Percentiles rank a stretch among this genome's conserved stretches.
These are phyloP conservation scores for Scaptomyza flava DNA, from an alignment of 2,888 invertebrate species.

Conservation along the genomic window DNA sequence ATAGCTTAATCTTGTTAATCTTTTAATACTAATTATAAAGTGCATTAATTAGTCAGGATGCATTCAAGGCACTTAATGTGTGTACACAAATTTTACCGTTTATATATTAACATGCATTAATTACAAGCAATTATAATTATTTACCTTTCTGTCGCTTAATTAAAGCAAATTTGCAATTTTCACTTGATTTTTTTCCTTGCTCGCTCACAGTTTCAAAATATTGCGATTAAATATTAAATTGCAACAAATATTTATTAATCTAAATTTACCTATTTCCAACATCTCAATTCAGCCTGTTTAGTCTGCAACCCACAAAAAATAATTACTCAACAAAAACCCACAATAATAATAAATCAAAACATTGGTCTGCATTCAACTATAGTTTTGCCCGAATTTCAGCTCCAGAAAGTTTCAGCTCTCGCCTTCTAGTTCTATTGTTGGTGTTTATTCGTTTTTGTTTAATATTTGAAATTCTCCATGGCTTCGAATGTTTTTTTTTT, in stretches of 20 bases:
- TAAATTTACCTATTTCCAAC: not conserved
- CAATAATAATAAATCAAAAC: conserved; percentile 52
- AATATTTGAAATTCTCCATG: not conserved
- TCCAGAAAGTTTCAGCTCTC: conserved; percentile 5
- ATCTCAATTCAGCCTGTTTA: not conserved
- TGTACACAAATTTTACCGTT: conserved; percentile 11
- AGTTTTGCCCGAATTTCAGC: conserved; percentile 40
- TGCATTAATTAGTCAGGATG: conserved; percentile 66
- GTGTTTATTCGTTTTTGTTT: conserved; percentile 16
- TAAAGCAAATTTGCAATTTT: conserved; percentile 31
- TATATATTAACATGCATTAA: conserved; percentile 31
- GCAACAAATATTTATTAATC: conserved; percentile 9
- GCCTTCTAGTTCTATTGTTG: not conserved
- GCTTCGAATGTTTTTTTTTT: not conserved
- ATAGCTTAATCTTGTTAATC: conserved; percentile 37
- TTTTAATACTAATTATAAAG: conserved; percentile 62
- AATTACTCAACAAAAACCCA: conserved; percentile 3
- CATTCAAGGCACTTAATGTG: conserved; percentile 48
- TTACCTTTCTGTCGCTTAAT: conserved; percentile 40
- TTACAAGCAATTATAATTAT: conserved; percentile 43
- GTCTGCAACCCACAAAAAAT: not conserved
- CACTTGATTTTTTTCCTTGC: conserved; percentile 4
- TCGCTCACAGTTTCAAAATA: conserved; percentile 13
- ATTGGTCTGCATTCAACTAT: conserved; percentile 2
- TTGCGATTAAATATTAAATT: conserved; percentile 28